Conservation (phyloP, 2,888 invertebrate species). For the Habrosyne pyritoides region DNA sequence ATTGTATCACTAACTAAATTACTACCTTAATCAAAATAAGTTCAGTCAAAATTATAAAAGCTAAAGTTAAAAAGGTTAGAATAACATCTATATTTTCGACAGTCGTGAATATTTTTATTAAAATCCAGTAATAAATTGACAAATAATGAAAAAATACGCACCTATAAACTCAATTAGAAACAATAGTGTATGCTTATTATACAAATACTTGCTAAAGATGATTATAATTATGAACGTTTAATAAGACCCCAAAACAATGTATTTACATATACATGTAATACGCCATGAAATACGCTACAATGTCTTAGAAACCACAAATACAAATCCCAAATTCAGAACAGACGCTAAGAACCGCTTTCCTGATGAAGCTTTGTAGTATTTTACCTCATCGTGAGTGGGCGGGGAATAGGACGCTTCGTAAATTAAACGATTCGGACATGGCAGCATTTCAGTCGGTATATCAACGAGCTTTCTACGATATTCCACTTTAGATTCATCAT, state of each 20-base stretch:
- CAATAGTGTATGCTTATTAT: not conserved
- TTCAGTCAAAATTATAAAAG: not conserved
- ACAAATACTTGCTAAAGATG: not conserved
- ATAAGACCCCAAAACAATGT: slow-evolving; percentile 21
- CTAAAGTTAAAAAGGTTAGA: not conserved
- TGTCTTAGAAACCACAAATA: slow-evolving; percentile 34
- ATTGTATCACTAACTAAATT: not conserved
- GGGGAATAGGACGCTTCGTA: slow-evolving; percentile 68
- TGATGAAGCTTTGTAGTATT: slow-evolving; percentile 70
- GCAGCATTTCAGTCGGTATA: slow-evolving; percentile 66
- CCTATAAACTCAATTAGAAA: not conserved
- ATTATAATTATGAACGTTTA: not conserved
- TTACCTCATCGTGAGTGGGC: slow-evolving; percentile 77
- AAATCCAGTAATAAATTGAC: not conserved
- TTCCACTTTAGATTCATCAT: slow-evolving; percentile 59
- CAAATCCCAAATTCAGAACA: slow-evolving; percentile 33
- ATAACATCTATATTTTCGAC: not conserved
- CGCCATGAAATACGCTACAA: slow-evolving; percentile 49
- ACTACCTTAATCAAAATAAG: not conserved
- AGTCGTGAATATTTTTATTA: not conserved
- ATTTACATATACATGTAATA: slow-evolving; percentile 34
- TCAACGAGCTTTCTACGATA: slow-evolving; percentile 66
- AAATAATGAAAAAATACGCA: not conserved
- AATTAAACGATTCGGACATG: slow-evolving; percentile 67
- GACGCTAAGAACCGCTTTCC: slow-evolving; percentile 33